Percentiles rank a stretch among this genome's conserved stretches.
Conservation (phyloP, 1,140 invertebrate species). For the Magallana gigas region DNA sequence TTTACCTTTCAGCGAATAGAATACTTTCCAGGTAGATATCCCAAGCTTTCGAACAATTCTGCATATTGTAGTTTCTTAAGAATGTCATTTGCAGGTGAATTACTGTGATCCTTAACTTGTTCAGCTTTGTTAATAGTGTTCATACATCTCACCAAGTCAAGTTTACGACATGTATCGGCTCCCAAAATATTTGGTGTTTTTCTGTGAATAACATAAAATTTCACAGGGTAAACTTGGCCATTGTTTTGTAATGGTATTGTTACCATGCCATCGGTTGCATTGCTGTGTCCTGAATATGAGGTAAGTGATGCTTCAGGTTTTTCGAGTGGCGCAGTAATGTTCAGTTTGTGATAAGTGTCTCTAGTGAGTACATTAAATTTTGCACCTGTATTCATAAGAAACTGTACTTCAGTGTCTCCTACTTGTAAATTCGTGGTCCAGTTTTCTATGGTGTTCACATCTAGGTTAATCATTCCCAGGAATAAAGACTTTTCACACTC, state of each 20-base stretch:
- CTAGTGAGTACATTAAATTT: conserved; percentile 38
- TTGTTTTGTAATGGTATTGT: conserved; percentile 14
- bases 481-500: not conserved
- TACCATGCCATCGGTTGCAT: not conserved
- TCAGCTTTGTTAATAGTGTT: not conserved
- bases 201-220: conserved; percentile 47
- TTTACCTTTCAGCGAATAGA: conserved; percentile 65
- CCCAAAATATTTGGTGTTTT: conserved; percentile 44
- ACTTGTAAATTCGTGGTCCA: not conserved
- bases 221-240: conserved; percentile 29
- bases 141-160: conserved; percentile 44
- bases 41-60: conserved; percentile 57
- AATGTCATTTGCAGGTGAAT: not conserved
- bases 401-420: conserved; percentile 2
- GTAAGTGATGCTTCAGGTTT: conserved; percentile 18
- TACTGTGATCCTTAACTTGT: not conserved
- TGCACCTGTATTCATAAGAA: conserved; percentile 35
- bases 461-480: not conserved
- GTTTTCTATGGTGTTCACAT: not conserved
- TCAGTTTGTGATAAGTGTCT: not conserved
- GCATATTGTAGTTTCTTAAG: conserved; percentile 1
- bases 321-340: not conserved
- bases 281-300: not conserved
- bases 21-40: conserved; percentile 51
- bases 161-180: conserved; percentile 27